phyloP scores from a whole-genome alignment of 2,113 vertebrate genomes.

The Edolisoma coerulescens region DNA sequence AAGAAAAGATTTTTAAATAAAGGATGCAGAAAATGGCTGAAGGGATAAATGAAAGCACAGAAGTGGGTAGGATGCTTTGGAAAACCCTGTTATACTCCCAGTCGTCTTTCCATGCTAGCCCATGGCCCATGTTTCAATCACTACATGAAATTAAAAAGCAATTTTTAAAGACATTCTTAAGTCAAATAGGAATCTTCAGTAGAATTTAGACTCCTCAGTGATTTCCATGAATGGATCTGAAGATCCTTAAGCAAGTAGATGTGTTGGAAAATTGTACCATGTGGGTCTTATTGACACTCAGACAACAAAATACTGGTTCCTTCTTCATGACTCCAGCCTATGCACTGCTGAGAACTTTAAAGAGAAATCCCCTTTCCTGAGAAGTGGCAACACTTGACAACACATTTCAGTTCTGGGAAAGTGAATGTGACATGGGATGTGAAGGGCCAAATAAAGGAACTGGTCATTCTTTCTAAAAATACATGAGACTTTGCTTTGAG shows the following conservation, averaged over 20 bases:
- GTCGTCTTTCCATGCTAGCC: background rate
- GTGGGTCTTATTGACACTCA: background rate
- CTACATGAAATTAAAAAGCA: background rate
- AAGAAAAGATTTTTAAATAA: background rate
- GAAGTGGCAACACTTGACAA: background rate
- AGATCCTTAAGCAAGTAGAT: background rate
- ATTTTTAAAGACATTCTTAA: background rate
- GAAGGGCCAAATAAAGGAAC: background rate
- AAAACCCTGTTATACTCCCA: background rate
- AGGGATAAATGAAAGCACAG: background rate
- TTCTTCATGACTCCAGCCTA: background rate
- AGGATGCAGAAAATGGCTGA: background rate
- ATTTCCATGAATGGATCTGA: background rate
- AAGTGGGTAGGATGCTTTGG: background rate
- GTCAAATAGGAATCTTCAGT: background rate
- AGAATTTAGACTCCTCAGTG: background rate
- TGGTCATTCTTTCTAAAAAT: background rate
- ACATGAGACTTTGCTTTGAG: background rate
- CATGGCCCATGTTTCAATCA: background rate
- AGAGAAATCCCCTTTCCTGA: background rate
- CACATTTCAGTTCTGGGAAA: background rate
- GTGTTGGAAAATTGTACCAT: background rate
- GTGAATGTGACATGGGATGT: background rate
- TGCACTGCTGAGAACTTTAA: background rate
- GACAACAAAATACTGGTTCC: background rate